phyloP scores from a whole-genome alignment of 2,113 vertebrate species.

The Corythornis vintsioides region DNA sequence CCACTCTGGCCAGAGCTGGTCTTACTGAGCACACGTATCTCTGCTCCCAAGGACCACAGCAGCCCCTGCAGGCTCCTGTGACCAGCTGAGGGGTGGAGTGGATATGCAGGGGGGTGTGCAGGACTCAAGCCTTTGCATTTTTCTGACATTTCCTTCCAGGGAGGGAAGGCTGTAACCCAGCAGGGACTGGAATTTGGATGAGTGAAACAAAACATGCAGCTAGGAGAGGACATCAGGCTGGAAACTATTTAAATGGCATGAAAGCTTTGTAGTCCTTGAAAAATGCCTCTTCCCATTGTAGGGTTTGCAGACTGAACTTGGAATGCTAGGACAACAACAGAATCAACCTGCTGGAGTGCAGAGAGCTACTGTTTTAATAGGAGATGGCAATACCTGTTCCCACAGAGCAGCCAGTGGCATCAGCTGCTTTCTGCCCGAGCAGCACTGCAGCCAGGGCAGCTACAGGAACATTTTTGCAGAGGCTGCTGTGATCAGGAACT shows the following conservation, averaged over 20 bases:
- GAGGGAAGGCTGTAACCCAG: slow-evolving; percentile 39
- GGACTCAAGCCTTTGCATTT: not conserved
- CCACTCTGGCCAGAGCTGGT: not conserved
- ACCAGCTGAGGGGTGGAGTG: not conserved
- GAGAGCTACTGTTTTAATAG: slow-evolving; percentile 4
- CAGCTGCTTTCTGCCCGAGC: not conserved
- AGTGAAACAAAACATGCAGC: slow-evolving; percentile 73
- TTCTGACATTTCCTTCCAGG: not conserved
- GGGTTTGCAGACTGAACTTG: not conserved
- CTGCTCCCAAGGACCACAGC: not conserved
- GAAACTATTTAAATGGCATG: slow-evolving; percentile 14
- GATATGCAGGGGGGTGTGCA: not conserved
- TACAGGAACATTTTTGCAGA: slow-evolving; percentile 12
- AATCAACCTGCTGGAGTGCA: not conserved
- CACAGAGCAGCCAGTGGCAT: not conserved
- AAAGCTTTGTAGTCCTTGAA: slow-evolving; percentile 1
- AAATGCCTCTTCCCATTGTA: slow-evolving; percentile 1
- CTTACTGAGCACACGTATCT: not conserved
- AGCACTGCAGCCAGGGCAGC: slow-evolving; percentile 4
- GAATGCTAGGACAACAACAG: not conserved
- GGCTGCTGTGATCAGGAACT: slow-evolving; percentile 19
- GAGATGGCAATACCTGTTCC: not conserved
- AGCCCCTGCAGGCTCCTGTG: not conserved
- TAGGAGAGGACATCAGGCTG: slow-evolving; percentile 27
- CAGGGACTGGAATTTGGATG: slow-evolving; percentile 25